Conservation (phyloP, 2,888 invertebrate genomes). For the Pardosa pseudoannulata region DNA sequence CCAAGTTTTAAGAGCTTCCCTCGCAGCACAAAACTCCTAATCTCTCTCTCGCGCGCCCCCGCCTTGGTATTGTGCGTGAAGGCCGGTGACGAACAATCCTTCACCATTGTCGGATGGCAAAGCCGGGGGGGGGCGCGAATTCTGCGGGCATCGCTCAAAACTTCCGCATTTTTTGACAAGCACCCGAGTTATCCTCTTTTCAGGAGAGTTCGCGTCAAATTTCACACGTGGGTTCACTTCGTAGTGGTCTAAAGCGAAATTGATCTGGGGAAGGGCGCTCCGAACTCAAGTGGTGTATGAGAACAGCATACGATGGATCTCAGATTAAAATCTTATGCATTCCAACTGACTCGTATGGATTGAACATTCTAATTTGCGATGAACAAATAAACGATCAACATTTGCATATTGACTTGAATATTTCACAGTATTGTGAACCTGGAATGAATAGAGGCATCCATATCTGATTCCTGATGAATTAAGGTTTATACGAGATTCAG, state of each 20-base stretch:
- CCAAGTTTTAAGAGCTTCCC: background rate
- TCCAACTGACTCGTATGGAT: no score
- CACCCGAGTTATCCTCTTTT: background rate
- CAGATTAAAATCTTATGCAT: no score
- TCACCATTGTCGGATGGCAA: slow-evolving; percentile 4
- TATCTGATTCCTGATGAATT: no score
- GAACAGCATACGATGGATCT: no score
- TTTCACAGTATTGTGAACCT: no score
- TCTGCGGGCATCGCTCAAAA: slow-evolving; percentile 5
- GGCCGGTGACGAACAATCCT: slow-evolving; percentile 3
- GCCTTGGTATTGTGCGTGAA: background rate
- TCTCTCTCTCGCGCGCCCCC: background rate
- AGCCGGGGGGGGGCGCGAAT: background rate
- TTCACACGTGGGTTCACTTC: slow-evolving; percentile 54
- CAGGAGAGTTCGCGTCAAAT: slow-evolving; percentile 55
- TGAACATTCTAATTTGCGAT: no score
- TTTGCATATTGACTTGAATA: no score
- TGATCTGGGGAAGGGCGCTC: background rate
- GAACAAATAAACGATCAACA: no score
- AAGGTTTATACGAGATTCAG: no score
- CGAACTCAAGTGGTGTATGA: slow-evolving; percentile 1
- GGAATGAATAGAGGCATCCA: no score
- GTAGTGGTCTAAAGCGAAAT: slow-evolving; percentile 32
- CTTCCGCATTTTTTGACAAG: slow-evolving; percentile 15
- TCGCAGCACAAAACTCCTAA: background rate